Evolutionary conservation across 2,797 vertebrate genomes (phyloP), one percentile per base, ranked within the genome.

Genomic region (Aphelocoma californica): DNA sequence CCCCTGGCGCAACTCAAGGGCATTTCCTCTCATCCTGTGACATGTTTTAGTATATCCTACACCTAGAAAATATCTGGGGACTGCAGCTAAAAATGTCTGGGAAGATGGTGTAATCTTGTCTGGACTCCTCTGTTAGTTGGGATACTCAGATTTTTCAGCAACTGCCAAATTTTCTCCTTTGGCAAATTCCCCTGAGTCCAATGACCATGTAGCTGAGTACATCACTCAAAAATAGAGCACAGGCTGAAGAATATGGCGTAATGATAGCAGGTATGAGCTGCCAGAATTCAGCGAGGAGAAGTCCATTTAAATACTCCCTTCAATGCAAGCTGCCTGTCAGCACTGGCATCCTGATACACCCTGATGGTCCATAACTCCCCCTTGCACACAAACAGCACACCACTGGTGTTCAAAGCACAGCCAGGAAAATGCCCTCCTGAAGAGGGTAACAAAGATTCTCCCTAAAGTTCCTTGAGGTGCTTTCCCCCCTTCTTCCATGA

Each of bases 281-380:
- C 86, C 86, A 93, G 88, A 62, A 74, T 64, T 93, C 78, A 78
- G 71, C 1, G 0, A 89, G 19, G 60, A 87, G 53, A 90, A 81
- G 78, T 91, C 92, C 83, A 48, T 70, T 72, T 75, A 86, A 93
- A 84, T 77, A 53, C 51, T 69, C 51, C 48, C 80, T 81, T 67
- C 72, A 92, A 64, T 19, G 25, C 7, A 34, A 81, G 83, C 56
- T 90, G 80, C 50, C 64, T 70, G 71, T 85, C 93, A 93, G 70
- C 80, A 56, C 44, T 70, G 82, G 66, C 82, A 88, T 42, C 80
- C 69, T 50, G 66, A 29, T 14, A 17, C 14, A 47, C 20, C 16
- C 45, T 1, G 2, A 58, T 7, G 31, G 15, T 50, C 86, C 32
- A 2, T 53, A 57, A 53, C 16, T 81, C 78, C 89, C 28, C 61